A percentile compares a stretch with the other conserved stretches of the same genome.
These are phyloP conservation scores for Chloroclystis v-ata DNA, from an alignment of 2,888 invertebrate species.

Conservation along the genomic window DNA sequence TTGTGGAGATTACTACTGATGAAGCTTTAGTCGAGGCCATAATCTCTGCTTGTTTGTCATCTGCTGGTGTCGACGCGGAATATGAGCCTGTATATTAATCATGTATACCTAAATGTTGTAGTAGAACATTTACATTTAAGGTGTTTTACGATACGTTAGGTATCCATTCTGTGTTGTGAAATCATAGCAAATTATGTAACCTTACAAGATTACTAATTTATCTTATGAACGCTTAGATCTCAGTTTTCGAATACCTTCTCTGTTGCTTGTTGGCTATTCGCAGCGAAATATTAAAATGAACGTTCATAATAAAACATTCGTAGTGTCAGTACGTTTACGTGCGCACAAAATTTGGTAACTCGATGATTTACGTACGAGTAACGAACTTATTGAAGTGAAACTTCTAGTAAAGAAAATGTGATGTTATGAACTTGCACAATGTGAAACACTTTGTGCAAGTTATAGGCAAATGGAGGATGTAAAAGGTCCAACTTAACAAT, in stretches of 20 bases:
- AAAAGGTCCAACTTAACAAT: neutral
- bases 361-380: neutral
- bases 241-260: too few species aligned
- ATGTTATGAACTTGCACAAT: neutral
- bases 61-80: neutral
- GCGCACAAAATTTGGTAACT: neutral
- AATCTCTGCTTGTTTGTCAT: neutral
- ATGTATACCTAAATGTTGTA: neutral
- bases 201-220: too few species aligned
- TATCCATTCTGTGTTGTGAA: too few species aligned
- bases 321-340: neutral
- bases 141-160: neutral
- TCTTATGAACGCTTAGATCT: too few species aligned
- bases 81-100: neutral
- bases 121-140: neutral
- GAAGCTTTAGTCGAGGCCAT: constrained; percentile 3
- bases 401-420: neutral
- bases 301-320: neutral
- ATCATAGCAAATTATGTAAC: too few species aligned
- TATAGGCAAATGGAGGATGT: neutral
- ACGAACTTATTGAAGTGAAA: constrained; percentile 4
- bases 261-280: too few species aligned
- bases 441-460: neutral
- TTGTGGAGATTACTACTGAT: neutral
- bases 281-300: too few species aligned